These are phyloP conservation scores for Boleophthalmus pectinirostris DNA, from an alignment of 2,113 vertebrate genomes.

Conservation along the genomic window DNA sequence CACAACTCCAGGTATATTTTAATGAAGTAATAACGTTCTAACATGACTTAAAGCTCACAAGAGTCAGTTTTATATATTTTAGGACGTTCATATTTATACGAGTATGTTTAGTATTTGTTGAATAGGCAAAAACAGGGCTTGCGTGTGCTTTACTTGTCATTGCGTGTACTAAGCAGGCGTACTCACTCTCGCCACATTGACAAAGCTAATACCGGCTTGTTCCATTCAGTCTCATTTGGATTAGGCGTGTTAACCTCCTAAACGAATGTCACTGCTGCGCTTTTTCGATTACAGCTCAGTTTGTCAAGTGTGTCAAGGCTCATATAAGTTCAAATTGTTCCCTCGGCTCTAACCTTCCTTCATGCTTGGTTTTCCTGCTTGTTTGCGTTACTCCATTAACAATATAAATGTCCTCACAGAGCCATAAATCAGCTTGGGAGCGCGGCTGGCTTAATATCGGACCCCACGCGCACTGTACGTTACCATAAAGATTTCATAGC, in stretches of 20 bases:
- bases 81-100: too few relatives aligned
- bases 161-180: neutral
- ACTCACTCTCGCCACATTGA: neutral
- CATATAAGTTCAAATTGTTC: slow-evolving; percentile 60
- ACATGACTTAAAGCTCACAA: too few relatives aligned
- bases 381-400: slow-evolving; percentile 54
- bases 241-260: slow-evolving; percentile 36
- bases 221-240: slow-evolving; percentile 38
- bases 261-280: slow-evolving; percentile 32
- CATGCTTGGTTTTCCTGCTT: slow-evolving; percentile 54
- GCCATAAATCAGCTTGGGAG: slow-evolving; percentile 54
- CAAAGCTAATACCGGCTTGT: slow-evolving; percentile 14
- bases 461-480: slow-evolving; percentile 28
- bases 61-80: too few relatives aligned
- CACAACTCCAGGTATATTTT: too few relatives aligned
- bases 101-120: neutral
- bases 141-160: neutral
- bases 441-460: slow-evolving; percentile 29
- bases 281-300: slow-evolving; percentile 42
- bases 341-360: slow-evolving; percentile 53
- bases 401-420: slow-evolving; percentile 54
- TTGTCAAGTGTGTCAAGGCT: slow-evolving; percentile 54
- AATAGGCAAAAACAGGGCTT: neutral
- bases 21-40: too few relatives aligned
- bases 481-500: slow-evolving; percentile 50